Percentiles rank a stretch among this genome's conserved stretches.
These are phyloP conservation scores for Platichthys flesus DNA, from an alignment of 2,113 vertebrate species.

Conservation along the genomic window DNA sequence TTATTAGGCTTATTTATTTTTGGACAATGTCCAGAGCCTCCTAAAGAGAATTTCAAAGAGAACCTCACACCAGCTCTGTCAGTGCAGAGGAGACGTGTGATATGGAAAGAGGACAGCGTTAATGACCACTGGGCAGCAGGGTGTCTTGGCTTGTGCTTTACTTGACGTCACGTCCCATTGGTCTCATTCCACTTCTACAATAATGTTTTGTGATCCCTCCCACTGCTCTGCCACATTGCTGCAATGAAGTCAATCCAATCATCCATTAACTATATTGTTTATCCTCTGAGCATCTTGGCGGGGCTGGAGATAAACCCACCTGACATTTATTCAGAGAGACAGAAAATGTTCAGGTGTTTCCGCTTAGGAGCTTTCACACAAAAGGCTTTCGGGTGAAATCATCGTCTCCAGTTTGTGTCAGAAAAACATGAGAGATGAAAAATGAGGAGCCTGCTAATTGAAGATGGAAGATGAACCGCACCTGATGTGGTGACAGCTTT, in stretches of 20 bases:
- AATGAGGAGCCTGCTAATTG: constrained; percentile 69
- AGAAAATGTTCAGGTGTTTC: background rate
- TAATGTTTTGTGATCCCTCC: background rate
- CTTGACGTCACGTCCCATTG: background rate
- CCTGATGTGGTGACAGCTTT: constrained; percentile 2
- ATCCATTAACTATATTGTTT: background rate
- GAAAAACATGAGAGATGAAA: too few species aligned
- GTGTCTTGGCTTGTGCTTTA: background rate
- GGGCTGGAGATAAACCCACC: too few species aligned
- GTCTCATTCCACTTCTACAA: background rate
- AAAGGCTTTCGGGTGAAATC: constrained; percentile 2
- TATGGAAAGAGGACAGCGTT: background rate
- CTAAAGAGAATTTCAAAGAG: background rate
- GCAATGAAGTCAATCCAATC: constrained; percentile 8
- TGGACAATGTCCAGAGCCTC: background rate
- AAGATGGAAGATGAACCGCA: constrained; percentile 67
- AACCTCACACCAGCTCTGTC: background rate
- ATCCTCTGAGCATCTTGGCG: background rate
- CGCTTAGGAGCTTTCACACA: background rate
- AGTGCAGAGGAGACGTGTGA: background rate
- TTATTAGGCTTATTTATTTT: constrained; percentile 17
- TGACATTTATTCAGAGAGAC: background rate
- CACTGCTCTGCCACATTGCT: background rate
- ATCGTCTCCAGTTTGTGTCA: background rate
- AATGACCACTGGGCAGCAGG: background rate